Evolutionary conservation across 1,140 invertebrate species (phyloP).

Genomic region (Metaphire vulgaris): DNA sequence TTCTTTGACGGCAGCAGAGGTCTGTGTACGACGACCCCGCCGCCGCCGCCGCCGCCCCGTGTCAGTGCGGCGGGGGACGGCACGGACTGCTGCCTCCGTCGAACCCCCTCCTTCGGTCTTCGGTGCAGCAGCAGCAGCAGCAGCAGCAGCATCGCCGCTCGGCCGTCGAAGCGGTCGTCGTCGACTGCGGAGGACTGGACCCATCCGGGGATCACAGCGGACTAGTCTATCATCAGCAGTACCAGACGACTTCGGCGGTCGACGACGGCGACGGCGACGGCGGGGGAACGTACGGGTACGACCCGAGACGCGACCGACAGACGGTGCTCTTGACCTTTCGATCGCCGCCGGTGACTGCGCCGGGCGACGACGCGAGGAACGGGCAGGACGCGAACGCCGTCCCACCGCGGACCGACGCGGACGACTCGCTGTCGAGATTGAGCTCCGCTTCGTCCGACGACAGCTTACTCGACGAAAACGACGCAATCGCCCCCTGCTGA

Average conservation of each 20-base stretch:
- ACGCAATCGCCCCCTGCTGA: not conserved
- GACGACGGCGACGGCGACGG: not conserved
- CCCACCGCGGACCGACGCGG: no score
- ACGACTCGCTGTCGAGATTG: not conserved
- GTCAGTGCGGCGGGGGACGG: not conserved
- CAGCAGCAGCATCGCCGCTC: not conserved
- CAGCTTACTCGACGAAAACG: not conserved
- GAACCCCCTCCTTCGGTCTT: not conserved
- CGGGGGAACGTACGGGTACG: not conserved
- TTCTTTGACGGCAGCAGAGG: not conserved
- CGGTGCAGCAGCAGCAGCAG: not conserved
- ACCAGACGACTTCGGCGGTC: not conserved
- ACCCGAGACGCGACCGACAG: not conserved
- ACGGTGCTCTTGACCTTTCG: not conserved
- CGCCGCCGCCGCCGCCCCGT: no score
- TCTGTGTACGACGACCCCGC: not conserved
- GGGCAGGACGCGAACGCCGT: not conserved
- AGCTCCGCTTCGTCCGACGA: not conserved
- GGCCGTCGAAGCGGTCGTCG: not conserved
- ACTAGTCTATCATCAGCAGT: not conserved
- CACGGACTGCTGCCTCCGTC: not conserved
- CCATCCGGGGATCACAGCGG: not conserved
- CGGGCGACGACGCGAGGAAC: not conserved
- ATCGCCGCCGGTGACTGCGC: not conserved
- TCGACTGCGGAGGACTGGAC: not conserved